Conservation (phyloP, 2,888 invertebrate species). For the Melieria picta region DNA sequence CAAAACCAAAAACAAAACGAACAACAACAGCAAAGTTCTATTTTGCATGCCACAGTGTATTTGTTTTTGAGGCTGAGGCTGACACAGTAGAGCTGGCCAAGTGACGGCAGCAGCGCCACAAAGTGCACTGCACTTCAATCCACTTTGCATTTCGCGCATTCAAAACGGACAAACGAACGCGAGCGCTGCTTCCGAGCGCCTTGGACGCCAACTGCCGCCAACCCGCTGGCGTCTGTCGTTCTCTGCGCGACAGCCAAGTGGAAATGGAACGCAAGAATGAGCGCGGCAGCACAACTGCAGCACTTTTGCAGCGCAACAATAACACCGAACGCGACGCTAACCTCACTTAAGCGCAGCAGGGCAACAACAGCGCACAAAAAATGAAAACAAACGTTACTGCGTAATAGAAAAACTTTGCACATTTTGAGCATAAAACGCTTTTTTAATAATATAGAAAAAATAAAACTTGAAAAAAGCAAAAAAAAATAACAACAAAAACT, state of each 20-base stretch:
- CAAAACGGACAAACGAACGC: no score
- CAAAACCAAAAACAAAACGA: slow-evolving; percentile 13
- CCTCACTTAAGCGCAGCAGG: background rate
- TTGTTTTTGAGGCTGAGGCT: no score
- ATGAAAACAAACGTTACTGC: background rate
- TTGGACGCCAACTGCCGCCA: no score
- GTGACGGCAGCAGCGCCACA: no score
- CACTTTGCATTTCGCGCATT: no score
- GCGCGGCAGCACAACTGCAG: background rate
- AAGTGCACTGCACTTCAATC: no score
- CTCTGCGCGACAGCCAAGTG: background rate
- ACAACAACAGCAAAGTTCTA: background rate
- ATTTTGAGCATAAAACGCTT: background rate
- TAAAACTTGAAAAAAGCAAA: background rate
- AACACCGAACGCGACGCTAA: background rate
- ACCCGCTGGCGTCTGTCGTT: no score
- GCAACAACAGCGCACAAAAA: background rate
- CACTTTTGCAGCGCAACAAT: background rate
- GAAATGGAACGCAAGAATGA: background rate
- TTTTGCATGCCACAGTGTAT: no score
- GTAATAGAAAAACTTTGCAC: slow-evolving; percentile 3
- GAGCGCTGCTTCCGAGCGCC: no score
- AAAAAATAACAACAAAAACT: background rate
- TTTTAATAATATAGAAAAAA: background rate
- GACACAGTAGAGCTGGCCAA: no score